Percentiles rank a stretch among this genome's conserved stretches.
These are phyloP conservation scores for Papilio helenus DNA, from an alignment of 1,140 invertebrate species.

Conservation along the genomic window DNA sequence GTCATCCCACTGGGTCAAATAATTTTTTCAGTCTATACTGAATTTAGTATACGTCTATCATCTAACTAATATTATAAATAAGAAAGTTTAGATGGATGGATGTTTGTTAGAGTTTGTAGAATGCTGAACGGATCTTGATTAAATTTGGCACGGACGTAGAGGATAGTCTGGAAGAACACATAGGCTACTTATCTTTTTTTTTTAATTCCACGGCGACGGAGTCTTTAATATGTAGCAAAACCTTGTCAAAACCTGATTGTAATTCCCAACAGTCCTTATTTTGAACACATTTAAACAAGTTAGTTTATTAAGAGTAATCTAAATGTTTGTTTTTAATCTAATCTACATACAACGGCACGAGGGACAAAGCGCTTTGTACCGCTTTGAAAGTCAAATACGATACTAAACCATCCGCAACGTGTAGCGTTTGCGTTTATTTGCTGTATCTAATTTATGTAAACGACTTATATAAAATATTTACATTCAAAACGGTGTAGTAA, in stretches of 20 bases:
- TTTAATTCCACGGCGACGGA: too few relatives aligned
- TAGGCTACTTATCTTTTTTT: too few relatives aligned
- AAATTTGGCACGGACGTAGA: too few relatives aligned
- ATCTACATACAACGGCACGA: conserved; percentile 10
- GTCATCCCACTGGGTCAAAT: too few relatives aligned
- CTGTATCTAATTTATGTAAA: conserved; percentile 20
- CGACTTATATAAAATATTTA: conserved; percentile 11
- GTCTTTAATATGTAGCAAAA: neutral
- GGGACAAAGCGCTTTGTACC: conserved; percentile 21
- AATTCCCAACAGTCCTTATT: neutral
- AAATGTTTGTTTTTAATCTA: conserved; percentile 27
- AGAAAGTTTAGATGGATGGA: too few relatives aligned
- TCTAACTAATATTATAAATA: too few relatives aligned
- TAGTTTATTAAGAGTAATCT: conserved; percentile 18
- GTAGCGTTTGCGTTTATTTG: neutral
- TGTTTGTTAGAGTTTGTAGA: too few relatives aligned
- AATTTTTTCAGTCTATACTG: too few relatives aligned
- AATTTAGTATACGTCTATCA: neutral
- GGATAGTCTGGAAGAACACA: too few relatives aligned
- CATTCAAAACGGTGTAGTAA: conserved; percentile 4
- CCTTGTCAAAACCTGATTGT: neutral
- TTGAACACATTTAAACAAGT: conserved; percentile 10
- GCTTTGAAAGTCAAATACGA: conserved; percentile 26
- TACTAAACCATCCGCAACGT: conserved; percentile 9
- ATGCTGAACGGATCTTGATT: too few relatives aligned